Evolutionary conservation across 2,888 invertebrate species (phyloP).

Genomic region (Amiota communis): DNA sequence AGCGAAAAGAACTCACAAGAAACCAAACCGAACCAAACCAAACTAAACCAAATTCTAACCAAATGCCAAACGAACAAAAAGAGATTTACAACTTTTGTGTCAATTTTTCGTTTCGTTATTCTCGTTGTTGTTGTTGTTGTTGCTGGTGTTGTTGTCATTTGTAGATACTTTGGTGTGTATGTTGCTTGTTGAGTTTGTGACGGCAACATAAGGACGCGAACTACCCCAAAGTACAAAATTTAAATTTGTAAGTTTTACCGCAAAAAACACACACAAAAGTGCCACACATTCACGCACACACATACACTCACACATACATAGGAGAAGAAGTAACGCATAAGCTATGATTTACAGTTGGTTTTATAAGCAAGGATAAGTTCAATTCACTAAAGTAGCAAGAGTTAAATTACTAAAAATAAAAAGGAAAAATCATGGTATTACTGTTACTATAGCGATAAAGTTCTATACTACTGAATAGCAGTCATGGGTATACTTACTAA

Average conservation of each 20-base stretch:
- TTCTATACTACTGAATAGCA: too few species aligned
- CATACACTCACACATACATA: not conserved
- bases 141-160: too few species aligned
- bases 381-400: constrained; percentile 4
- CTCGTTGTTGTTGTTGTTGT: not conserved
- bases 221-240: not conserved
- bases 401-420: constrained; percentile 18
- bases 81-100: constrained; percentile 28
- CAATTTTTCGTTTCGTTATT: constrained; percentile 11
- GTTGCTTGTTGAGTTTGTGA: not conserved
- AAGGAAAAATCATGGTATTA: constrained; percentile 21
- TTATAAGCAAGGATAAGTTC: not conserved
- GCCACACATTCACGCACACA: not conserved
- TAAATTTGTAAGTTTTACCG: constrained; percentile 22
- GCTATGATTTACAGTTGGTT: not conserved
- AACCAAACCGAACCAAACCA: not conserved
- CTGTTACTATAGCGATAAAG: too few species aligned
- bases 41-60: not conserved
- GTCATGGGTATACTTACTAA: too few species aligned
- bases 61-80: constrained; percentile 26
- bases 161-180: too few species aligned
- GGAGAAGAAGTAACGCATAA: constrained; percentile 8
- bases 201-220: not conserved
- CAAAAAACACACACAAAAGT: not conserved
- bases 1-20: not conserved